A percentile compares a stretch with the other conserved stretches of the same genome.
Conservation (phyloP, 2,888 invertebrate genomes). For the Synergus umbraculus region DNA sequence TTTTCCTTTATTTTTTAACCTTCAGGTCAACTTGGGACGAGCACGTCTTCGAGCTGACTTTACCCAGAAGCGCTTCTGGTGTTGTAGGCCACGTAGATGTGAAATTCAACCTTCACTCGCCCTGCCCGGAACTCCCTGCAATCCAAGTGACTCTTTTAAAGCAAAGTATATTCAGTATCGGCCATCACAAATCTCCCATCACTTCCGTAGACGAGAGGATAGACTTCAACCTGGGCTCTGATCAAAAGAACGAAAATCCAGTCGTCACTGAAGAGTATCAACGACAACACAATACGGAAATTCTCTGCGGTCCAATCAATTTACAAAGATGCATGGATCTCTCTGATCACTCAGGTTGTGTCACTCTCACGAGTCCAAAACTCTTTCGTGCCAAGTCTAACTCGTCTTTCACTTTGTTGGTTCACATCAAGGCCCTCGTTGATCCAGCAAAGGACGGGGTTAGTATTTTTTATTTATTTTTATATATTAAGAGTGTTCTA, state of each 20-base stretch:
- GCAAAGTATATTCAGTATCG: conserved; percentile 84
- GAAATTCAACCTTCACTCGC: conserved; percentile 89
- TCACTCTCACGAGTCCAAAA: conserved; percentile 92
- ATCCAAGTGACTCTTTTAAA: conserved; percentile 87
- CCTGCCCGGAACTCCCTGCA: conserved; percentile 87
- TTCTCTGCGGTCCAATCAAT: conserved; percentile 92
- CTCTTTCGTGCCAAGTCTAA: conserved; percentile 87
- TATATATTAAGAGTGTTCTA: background rate
- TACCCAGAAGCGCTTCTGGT: conserved; percentile 84
- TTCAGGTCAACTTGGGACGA: conserved; percentile 90
- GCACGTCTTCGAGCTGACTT: conserved; percentile 92
- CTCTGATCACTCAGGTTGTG: conserved; percentile 89
- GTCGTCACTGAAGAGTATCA: conserved; percentile 89
- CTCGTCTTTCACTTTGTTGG: conserved; percentile 81
- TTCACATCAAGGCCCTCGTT: conserved; percentile 87
- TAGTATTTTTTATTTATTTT: conserved; percentile 51
- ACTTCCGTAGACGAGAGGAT: conserved; percentile 79
- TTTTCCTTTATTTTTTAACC: conserved; percentile 33
- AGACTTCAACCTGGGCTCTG: conserved; percentile 74
- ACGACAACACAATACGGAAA: conserved; percentile 92
- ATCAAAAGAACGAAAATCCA: conserved; percentile 82
- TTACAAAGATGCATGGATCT: conserved; percentile 90
- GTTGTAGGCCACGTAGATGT: conserved; percentile 94
- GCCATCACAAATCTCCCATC: conserved; percentile 78
- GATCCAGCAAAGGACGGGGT: conserved; percentile 82